Conservation (phyloP, 2,113 vertebrate genomes). For the Apeltes quadracus region DNA sequence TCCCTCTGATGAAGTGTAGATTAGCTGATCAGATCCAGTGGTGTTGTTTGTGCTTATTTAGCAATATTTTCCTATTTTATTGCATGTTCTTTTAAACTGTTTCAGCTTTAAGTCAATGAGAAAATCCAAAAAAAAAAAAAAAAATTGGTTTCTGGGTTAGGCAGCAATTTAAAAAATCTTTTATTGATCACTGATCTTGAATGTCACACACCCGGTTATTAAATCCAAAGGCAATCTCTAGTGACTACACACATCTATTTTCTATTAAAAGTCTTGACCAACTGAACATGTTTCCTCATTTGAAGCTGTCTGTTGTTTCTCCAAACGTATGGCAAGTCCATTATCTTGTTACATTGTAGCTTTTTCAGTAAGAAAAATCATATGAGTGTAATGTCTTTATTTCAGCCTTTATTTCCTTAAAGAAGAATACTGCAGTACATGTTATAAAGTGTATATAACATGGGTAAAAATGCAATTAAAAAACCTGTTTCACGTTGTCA, state of each 20-base stretch:
- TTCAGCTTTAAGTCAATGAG: too few relatives aligned
- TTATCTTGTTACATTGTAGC: background rate
- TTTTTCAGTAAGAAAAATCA: background rate
- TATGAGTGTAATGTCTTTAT: background rate
- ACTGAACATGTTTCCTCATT: background rate
- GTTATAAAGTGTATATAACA: slow-evolving; percentile 10
- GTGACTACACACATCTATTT: background rate
- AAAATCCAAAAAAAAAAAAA: too few relatives aligned
- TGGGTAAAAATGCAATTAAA: background rate
- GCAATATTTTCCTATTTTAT: too few relatives aligned
- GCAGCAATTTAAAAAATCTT: background rate
- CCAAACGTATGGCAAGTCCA: background rate
- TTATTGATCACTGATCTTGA: background rate
- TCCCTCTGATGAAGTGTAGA: too few relatives aligned
- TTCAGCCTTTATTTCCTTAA: slow-evolving; percentile 10
- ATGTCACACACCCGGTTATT: background rate
- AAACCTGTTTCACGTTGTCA: slow-evolving; percentile 1
- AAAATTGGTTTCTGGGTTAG: background rate
- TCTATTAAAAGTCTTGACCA: background rate
- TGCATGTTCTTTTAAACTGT: too few relatives aligned
- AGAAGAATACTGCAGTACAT: background rate
- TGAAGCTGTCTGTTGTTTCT: background rate
- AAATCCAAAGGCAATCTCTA: background rate
- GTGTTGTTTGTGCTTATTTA: too few relatives aligned
- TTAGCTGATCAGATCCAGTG: too few relatives aligned